phyloP scores from a whole-genome alignment of 2,113 vertebrate species.

The Microtus ochrogaster region DNA sequence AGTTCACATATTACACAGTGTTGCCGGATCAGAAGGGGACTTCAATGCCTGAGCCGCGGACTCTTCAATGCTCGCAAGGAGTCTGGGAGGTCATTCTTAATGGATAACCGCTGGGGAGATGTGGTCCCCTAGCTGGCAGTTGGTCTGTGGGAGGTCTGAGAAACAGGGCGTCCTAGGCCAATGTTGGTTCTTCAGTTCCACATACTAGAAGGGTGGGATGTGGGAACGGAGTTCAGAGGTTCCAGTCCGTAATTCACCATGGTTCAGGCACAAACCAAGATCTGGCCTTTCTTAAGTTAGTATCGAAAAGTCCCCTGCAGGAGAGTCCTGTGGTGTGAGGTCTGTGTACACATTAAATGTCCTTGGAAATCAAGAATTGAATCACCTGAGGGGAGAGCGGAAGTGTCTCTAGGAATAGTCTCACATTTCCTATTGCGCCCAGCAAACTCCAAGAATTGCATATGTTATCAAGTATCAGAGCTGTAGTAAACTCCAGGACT shows the following conservation, averaged over 20 bases:
- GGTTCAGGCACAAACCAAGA: background rate
- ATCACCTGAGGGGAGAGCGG: conserved; percentile 52
- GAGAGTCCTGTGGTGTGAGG: conserved; percentile 25
- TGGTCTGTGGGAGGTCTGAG: background rate
- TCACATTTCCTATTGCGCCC: background rate
- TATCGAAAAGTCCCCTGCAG: background rate
- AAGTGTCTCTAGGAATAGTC: conserved; percentile 47
- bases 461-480: background rate
- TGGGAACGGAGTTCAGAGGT: background rate
- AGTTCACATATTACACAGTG: background rate
- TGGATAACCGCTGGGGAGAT: background rate
- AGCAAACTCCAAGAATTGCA: background rate
- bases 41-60: background rate
- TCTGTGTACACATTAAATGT: background rate
- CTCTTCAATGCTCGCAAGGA: background rate
- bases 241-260: background rate
- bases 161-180: background rate
- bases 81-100: background rate
- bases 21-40: background rate
- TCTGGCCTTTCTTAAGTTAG: background rate
- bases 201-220: background rate
- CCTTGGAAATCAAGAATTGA: background rate
- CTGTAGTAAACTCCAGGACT: background rate
- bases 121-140: background rate
- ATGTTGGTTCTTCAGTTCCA: background rate